Evolutionary conservation across 2,113 vertebrate species (phyloP).

Genomic region (Dromiciops gliroides): DNA sequence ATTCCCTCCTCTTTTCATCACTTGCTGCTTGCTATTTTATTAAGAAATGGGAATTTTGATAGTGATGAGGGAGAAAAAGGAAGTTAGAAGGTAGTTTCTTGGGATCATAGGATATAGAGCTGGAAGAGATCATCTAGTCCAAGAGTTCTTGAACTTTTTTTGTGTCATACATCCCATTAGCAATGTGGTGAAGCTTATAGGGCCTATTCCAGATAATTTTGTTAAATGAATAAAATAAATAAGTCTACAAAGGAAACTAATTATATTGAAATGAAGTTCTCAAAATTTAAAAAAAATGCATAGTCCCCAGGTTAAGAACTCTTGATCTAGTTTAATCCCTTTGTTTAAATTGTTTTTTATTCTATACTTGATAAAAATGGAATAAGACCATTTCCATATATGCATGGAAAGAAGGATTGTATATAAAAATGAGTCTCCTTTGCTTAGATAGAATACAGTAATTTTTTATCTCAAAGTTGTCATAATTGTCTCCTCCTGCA

Average conservation of each 20-base stretch:
- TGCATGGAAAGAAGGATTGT: not conserved
- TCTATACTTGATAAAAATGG: not conserved
- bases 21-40: not conserved
- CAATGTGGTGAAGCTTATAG: not conserved
- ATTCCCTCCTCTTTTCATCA: not conserved
- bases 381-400: not conserved
- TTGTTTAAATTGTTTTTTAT: not conserved
- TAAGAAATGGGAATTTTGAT: not conserved
- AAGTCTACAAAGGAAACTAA: not conserved
- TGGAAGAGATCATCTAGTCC: not conserved
- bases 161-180: not conserved
- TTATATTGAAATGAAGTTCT: not conserved
- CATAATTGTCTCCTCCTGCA: not conserved
- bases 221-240: not conserved
- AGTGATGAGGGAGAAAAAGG: not conserved
- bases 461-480: not conserved
- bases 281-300: not conserved
- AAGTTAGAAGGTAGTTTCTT: not conserved
- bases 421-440: not conserved
- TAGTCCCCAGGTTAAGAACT: not conserved
- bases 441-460: not conserved
- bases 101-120: not conserved
- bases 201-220: not conserved
- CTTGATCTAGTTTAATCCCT: not conserved
- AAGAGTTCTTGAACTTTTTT: not conserved